Conservation (phyloP, 2,888 invertebrate species). For the Morinoia aosen region DNA sequence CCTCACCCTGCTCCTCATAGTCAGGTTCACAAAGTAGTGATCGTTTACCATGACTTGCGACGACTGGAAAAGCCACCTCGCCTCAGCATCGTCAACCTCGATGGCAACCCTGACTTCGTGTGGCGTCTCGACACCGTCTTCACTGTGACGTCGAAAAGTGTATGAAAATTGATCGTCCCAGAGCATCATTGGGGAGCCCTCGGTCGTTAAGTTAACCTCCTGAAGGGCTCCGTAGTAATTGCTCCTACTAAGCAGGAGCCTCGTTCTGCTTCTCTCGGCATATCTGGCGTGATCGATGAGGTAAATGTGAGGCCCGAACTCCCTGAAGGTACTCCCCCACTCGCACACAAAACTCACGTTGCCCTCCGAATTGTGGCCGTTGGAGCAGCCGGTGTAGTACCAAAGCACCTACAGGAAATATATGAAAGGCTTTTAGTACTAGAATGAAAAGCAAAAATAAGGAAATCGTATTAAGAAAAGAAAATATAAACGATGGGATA, state of each 20-base stretch:
- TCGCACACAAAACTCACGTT: conserved; percentile 8
- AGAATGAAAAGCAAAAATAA: not conserved
- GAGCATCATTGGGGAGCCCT: conserved; percentile 25
- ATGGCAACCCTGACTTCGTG: conserved; percentile 1
- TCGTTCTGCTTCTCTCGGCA: not conserved
- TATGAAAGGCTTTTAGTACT: not conserved
- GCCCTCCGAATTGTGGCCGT: conserved; percentile 20
- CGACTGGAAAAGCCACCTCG: not conserved
- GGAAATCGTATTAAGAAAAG: not conserved
- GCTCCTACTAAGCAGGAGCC: conserved; percentile 20
- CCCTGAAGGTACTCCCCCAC: not conserved
- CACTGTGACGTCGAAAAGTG: not conserved
- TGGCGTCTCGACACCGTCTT: not conserved
- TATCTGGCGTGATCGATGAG: conserved; percentile 9
- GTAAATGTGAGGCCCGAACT: conserved; percentile 17
- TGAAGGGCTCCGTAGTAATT: conserved; percentile 5
- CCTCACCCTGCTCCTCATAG: not conserved
- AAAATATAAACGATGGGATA: not conserved
- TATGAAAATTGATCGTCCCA: not conserved
- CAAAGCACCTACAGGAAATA: not conserved
- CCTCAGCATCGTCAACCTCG: not conserved
- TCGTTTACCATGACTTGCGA: conserved; percentile 36
- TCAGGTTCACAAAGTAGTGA: conserved; percentile 47
- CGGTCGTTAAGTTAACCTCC: not conserved
- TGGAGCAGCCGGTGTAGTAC: not conserved